Evolutionary conservation across 2,888 invertebrate species (phyloP), one percentile per base, ranked within the genome.

Genomic region (Argyra leucocephala): DNA sequence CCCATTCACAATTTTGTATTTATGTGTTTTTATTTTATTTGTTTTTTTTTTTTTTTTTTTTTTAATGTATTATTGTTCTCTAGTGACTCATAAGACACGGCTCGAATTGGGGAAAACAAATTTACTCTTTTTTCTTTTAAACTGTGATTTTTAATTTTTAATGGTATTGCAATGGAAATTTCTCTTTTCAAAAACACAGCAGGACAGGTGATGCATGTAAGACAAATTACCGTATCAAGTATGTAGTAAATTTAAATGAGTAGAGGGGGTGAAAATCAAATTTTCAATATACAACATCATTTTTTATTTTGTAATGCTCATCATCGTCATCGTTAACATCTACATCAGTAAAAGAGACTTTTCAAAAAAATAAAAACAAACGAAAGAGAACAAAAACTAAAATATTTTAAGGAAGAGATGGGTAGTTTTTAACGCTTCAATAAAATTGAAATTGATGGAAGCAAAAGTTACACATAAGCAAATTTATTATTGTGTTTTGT

Each of bases 151-250:
- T 48, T 15, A 18, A 48, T 48, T 48, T 48, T 48, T 48, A 48
- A 15, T 48, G n/a, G 12, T 48, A 48, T 48, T 48, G 18, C n/a
- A 48, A 15, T 18, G 18, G 18, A 18, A 48, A 48, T 18, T 48
- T 37, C 15, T 48, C 9, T 7, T 6, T n/a, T n/a, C n/a, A n/a
- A n/a, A n/a, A 15, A 37, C 12, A 48, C 48, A 48, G 48, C 48
- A 48, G 48, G 48, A 48, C 48, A 48, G 48, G 48, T 48, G 48
- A 48, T 48, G 18, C 48, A 48, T 48, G 18, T 48, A 48, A 48
- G 48, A 48, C 9, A 48, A 48, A 48, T 48, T 15, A 48, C 48
- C 48, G 12, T 48, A 48, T 48, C 48, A 48, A 48, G 18, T 15
- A 3, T 48, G n/a, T n/a, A n/a, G n/a, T n/a, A n/a, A n/a, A n/a